Evolutionary conservation across 2,113 vertebrate species (phyloP), one percentile per base, ranked within the genome.

Genomic region (Peromyscus leucopus): DNA sequence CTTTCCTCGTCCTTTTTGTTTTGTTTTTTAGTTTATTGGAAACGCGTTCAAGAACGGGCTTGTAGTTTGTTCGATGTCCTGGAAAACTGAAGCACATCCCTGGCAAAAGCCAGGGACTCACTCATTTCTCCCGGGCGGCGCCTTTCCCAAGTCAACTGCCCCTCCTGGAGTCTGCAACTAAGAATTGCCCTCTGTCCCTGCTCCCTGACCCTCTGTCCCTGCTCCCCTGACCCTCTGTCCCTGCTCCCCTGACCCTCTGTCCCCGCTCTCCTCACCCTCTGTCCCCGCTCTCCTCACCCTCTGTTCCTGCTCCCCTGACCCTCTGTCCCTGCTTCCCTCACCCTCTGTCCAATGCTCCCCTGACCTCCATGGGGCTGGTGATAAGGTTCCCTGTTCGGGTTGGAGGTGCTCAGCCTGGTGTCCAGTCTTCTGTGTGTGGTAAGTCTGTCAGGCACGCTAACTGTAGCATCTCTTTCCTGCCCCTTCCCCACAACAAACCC

Each of bases 31-130:
- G 65, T 96, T 85, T 67, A 72, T 61, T 79, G 72, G 95, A 96
- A 92, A 97, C 78, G 76, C 57, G 0, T 90, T 97, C 93, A 95
- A 93, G 94, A 93, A 92, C 0, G 88, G 90, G 89, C 98, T 98
- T 98, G 96, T 0, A 79, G 46, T 36, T 92, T 57, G 36, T 65
- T 86, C 82, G 69, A 76, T 96, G 92, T 95, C 36, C 0, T 86
- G 75, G 95, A 94, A 91, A 75, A 36, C 61, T 5, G 4, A 84
- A 76, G 36, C 26, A 28, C 1, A 0, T 1, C 4, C 33, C 9
- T 87, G 11, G 17, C 57, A 76, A 87, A 95, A 55, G 21, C 8
- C 21, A 42, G 63, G 69, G 55, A 9, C 7, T 55, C 4, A 5
- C 36, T 36, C 42, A 12, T 19, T n/a, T 67, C 22, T 0, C 1